These are phyloP conservation scores for Spisula subtruncata DNA, from an alignment of 2,888 invertebrate species.

Conservation along the genomic window DNA sequence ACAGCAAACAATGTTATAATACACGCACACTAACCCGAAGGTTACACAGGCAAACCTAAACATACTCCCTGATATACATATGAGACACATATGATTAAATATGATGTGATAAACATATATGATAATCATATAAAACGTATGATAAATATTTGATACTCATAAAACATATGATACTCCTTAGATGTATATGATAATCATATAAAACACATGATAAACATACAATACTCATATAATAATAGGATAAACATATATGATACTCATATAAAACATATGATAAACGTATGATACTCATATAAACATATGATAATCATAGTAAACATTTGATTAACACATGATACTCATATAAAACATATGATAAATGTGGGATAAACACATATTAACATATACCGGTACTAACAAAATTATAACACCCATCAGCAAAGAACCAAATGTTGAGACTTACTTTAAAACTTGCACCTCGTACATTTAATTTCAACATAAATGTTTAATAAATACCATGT, in stretches of 20 bases:
- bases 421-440: neutral
- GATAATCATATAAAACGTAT: neutral
- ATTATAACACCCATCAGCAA: neutral
- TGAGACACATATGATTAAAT: neutral
- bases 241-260: neutral
- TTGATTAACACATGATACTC: no score
- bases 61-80: conserved; percentile 8
- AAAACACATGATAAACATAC: neutral
- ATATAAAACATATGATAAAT: neutral
- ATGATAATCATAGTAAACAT: neutral
- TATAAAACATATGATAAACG: neutral
- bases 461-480: neutral
- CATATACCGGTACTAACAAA: neutral
- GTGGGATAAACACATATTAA: no score
- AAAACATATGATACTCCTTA: neutral
- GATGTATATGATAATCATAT: neutral
- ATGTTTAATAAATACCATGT: neutral
- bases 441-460: neutral
- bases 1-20: neutral
- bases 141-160: neutral
- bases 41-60: neutral
- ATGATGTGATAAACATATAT: neutral
- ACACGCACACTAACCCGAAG: neutral
- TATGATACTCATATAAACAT: neutral
- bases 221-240: neutral